A percentile compares a stretch with the other conserved stretches of the same genome.
phyloP scores from a whole-genome alignment of 1,140 invertebrate species.

The Drosophila malerkotliana region DNA sequence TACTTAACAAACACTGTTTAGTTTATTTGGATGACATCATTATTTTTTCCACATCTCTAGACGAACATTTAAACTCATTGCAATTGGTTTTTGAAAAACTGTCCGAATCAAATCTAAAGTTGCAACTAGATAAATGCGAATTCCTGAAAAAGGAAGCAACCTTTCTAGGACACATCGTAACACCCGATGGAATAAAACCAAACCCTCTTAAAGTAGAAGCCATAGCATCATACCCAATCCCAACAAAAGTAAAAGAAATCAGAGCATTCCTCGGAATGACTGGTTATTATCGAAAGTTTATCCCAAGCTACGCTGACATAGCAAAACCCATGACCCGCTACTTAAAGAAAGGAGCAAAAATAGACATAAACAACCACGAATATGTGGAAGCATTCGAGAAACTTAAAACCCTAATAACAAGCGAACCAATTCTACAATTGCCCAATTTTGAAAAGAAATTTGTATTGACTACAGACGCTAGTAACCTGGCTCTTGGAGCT shows the following conservation, averaged over 20 bases:
- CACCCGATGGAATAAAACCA: neutral
- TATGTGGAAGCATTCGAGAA: neutral
- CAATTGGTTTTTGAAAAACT: constrained; percentile 2
- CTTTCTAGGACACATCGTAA: neutral
- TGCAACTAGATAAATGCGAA: neutral
- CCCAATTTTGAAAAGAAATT: constrained; percentile 12
- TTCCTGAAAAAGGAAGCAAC: neutral
- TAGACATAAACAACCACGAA: neutral
- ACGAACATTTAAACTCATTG: constrained; percentile 9
- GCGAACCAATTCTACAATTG: constrained; percentile 1
- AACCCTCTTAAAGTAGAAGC: constrained; percentile 1
- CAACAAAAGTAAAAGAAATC: constrained; percentile 10
- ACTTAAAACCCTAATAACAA: neutral
- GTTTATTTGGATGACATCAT: constrained; percentile 3
- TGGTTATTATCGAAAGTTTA: constrained; percentile 9
- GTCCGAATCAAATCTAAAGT: neutral
- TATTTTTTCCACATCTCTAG: constrained; percentile 3
- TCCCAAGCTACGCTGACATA: neutral
- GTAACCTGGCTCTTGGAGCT: constrained; percentile 21
- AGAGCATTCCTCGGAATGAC: constrained; percentile 6
- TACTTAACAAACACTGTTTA: neutral
- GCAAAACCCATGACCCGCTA: neutral
- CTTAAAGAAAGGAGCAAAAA: neutral
- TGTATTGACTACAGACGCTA: neutral
- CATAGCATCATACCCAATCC: constrained; percentile 12